Base-by-base conservation (phyloP, 2,797 vertebrate genomes). In the Botia kubotai region DNA sequence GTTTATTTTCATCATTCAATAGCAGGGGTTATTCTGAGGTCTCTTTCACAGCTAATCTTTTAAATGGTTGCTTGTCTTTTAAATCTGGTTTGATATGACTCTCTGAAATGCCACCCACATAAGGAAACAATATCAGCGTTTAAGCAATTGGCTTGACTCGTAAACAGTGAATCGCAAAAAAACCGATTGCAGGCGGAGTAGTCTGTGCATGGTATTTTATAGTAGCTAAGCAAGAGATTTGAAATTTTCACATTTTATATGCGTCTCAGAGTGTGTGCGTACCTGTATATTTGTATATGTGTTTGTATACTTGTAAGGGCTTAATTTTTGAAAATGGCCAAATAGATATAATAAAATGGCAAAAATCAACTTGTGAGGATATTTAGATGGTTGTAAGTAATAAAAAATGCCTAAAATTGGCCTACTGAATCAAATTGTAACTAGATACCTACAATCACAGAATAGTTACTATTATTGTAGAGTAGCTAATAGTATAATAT, bases 21-120 rank as follows among this genome's bases (percentile, higher is more conserved):
- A 79, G 80, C 68, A n/a, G 75, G 83, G 77, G 52, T 83, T 83
- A 72, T 80, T 83, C 62, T 66, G 48, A 81, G 74, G 75, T 60
- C 68, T 80, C 80, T 79, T 78, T 69, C 50, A 77, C 80, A 79
- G 78, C 70, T 80, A 82, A 79, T 82, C 77, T 84, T 82, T 85
- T 83, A 86, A 84, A 85, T 73, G 63, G 53, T 53, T 29, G 70
- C 81, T 83, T 82, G 83, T 81, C 70, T 81, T 83, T 71, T 76
- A 79, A 72, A 81, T 82, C 52, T 23, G n/a, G 73, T 77, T 77
- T 67, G 66, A 73, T 80, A 57, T 11, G 66, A 75, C 62, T 57
- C 16, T 48, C 62, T 76, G 62, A 84, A 87, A 87, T 85, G 76
- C 83, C 86, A 83, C 83, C 81, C 83, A 86, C 81, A 71, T 79